Base-by-base conservation (phyloP, 2,888 invertebrate genomes). In the Conops quadrifasciatus region DNA sequence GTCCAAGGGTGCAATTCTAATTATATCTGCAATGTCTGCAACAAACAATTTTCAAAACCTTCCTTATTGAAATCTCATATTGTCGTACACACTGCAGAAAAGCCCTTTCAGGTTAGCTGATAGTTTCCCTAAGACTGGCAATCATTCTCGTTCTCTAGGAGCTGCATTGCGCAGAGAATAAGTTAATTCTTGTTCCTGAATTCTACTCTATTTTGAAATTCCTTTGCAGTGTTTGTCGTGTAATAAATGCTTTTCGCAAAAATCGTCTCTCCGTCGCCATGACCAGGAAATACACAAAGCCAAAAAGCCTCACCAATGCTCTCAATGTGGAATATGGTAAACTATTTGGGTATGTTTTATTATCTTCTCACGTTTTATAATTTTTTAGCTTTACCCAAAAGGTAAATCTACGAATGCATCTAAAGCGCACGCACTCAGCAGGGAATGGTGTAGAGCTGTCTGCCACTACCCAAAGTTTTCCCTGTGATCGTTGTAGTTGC, bases 121-220 rank as follows among this genome's bases (percentile, higher is more conserved):
- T 5, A 7, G 11, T 3, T 3, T 49, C 11, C 36, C 36, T 36
- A 9, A 36, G 4, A 36, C 36, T n/a, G 36, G 36, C 36, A 36
- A n/a, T n/a, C n/a, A n/a, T n/a, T 36, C 36, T 36, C 36, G 4
- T 36, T 9, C 5, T 7, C 4, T 36, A 7, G 9, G 9, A 36
- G 9, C 9, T 36, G 4, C 36, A 36, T 7, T 4, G 9, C 4
- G 36, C 4, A 36, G 4, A 36, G 4, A 36, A 36, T 36, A 9
- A 7, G 36, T 36, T 4, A 36, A 36, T 36, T 7, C 36, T 7
- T 36, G 4, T 36, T 36, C 4, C 4, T 36, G 4, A 7, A 9
- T 7, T 36, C 9, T 4, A 4, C 36, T 86, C 97, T 98, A 89
- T 97, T 98, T 88, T 49, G n/a, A 16, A 49, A 49, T 49, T 49